These are phyloP conservation scores for Caranx melampygus DNA, from an alignment of 2,113 vertebrate species.

Conservation along the genomic window DNA sequence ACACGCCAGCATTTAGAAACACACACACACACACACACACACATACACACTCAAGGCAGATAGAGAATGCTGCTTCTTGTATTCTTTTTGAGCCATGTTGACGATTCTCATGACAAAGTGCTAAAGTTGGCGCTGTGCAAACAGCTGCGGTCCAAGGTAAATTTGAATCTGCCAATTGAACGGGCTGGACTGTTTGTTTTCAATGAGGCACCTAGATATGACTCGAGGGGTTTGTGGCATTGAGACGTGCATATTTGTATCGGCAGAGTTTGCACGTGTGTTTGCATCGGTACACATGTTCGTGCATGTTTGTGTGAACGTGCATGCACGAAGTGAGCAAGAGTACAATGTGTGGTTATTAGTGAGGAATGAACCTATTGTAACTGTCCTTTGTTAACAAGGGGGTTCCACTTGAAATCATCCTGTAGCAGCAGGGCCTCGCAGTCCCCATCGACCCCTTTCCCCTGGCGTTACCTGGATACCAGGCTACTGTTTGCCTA, in stretches of 20 bases:
- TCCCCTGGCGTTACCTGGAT: constrained; percentile 61
- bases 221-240: constrained; percentile 10
- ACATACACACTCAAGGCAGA: constrained; percentile 23
- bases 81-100: constrained; percentile 78
- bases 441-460: constrained; percentile 18
- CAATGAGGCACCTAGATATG: constrained; percentile 34
- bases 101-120: constrained; percentile 80
- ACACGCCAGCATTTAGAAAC: constrained; percentile 4
- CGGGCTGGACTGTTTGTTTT: constrained; percentile 38
- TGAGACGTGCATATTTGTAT: constrained; percentile 39
- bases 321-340: background rate
- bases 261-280: constrained; percentile 1
- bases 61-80: constrained; percentile 68
- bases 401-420: constrained; percentile 38
- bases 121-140: constrained; percentile 67
- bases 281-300: constrained; percentile 10
- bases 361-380: constrained; percentile 9
- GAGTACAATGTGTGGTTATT: constrained; percentile 27
- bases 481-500: constrained; percentile 68
- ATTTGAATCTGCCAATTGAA: constrained; percentile 47
- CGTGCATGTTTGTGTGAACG: constrained; percentile 24
- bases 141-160: constrained; percentile 64
- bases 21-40: background rate
- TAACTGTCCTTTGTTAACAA: constrained; percentile 14
- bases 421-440: constrained; percentile 39